Conservation (phyloP, 2,888 invertebrate genomes). For the Cremastinae sp. region DNA sequence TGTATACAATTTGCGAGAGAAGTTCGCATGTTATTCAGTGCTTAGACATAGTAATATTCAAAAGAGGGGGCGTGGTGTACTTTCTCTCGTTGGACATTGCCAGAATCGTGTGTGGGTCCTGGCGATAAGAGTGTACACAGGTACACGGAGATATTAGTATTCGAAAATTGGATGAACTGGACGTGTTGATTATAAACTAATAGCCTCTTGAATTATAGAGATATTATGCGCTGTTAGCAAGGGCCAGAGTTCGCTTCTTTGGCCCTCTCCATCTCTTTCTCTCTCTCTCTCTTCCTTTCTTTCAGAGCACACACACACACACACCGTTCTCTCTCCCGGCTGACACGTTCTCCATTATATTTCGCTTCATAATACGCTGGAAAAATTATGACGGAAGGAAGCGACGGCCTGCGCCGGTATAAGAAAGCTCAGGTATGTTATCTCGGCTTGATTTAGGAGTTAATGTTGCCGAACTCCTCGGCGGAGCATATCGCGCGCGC, state of each 20-base stretch:
- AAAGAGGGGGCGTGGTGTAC: slow-evolving; percentile 75
- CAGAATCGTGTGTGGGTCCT: slow-evolving; percentile 43
- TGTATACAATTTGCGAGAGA: slow-evolving; percentile 41
- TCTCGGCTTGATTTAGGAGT: slow-evolving; percentile 72
- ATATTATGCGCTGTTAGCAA: slow-evolving; percentile 77
- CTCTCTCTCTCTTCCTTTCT: slow-evolving; percentile 12
- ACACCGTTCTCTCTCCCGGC: slow-evolving; percentile 7
- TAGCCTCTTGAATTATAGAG: slow-evolving; percentile 78
- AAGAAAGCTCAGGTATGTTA: slow-evolving; percentile 78
- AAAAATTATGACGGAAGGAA: slow-evolving; percentile 77
- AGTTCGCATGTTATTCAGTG: slow-evolving; percentile 76
- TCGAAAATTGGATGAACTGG: slow-evolving; percentile 72
- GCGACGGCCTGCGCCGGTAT: slow-evolving; percentile 73
- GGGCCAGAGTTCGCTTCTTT: not conserved
- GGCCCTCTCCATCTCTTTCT: not conserved
- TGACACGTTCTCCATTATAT: slow-evolving; percentile 64
- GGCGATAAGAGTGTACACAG: slow-evolving; percentile 44
- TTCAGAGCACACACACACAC: too few species aligned
- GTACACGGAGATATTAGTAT: slow-evolving; percentile 66
- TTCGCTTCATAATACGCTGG: slow-evolving; percentile 76
- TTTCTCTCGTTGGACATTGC: slow-evolving; percentile 59
- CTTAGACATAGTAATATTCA: slow-evolving; percentile 80
- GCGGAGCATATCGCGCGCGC: slow-evolving; percentile 4
- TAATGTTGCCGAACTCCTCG: slow-evolving; percentile 12
- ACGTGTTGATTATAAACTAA: slow-evolving; percentile 80